These are phyloP conservation scores for Gyps fulvus DNA, from an alignment of 2,113 vertebrate genomes.

Conservation along the genomic window DNA sequence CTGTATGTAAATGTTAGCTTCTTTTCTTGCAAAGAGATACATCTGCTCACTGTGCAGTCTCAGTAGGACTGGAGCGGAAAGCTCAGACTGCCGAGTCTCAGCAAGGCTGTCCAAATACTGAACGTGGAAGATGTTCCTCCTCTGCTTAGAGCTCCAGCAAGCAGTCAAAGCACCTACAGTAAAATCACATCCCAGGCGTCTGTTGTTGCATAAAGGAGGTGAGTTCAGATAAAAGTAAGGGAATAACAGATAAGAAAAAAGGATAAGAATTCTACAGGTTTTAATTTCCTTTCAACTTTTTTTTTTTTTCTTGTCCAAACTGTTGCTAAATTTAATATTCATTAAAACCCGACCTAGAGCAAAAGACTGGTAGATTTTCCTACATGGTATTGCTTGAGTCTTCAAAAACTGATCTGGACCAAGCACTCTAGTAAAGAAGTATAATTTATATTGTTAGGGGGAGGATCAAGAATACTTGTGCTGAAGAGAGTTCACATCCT, in stretches of 20 bases:
- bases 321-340: conserved; percentile 68
- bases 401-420: conserved; percentile 38
- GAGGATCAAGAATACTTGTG: not conserved
- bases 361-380: not conserved
- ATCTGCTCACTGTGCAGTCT: not conserved
- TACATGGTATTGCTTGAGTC: not conserved
- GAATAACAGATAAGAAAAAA: conserved; percentile 53
- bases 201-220: conserved; percentile 3
- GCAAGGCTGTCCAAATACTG: not conserved
- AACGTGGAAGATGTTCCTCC: not conserved
- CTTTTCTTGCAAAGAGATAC: not conserved
- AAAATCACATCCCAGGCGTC: conserved; percentile 14
- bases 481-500: not conserved
- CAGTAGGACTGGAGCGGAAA: not conserved
- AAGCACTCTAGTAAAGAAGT: not conserved
- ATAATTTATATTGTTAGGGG: not conserved
- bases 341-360: not conserved
- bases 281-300: conserved; percentile 70
- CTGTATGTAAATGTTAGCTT: not conserved
- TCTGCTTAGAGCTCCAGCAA: not conserved
- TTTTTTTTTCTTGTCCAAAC: conserved; percentile 18
- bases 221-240: conserved; percentile 51
- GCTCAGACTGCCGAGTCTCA: not conserved
- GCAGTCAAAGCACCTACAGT: not conserved
- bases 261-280: conserved; percentile 68